Conservation (phyloP, 2,888 invertebrate genomes). For the Ommatoiulus sabulosus region DNA sequence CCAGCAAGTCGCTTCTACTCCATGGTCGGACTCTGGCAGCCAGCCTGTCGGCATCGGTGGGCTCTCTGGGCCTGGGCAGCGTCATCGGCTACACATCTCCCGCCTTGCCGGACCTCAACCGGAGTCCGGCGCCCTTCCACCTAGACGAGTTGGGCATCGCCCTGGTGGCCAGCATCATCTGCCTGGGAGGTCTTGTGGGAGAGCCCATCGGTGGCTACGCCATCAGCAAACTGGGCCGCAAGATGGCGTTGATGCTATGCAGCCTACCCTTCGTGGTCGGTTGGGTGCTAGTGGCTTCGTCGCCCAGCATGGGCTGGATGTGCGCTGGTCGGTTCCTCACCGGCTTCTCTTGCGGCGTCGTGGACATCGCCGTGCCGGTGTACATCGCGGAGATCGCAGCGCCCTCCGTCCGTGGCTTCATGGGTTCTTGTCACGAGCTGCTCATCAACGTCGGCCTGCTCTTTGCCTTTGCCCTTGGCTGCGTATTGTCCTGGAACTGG, state of each 20-base stretch:
- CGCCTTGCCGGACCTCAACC: constrained; percentile 4
- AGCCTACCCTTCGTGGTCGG: constrained; percentile 43
- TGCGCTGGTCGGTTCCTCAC: constrained; percentile 4
- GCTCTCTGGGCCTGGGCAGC: constrained; percentile 18
- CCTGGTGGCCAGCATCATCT: constrained; percentile 16
- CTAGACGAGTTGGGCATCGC: neutral
- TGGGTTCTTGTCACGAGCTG: constrained; percentile 59
- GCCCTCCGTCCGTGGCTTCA: constrained; percentile 58
- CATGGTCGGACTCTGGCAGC: neutral
- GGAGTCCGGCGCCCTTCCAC: neutral
- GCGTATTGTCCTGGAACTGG: constrained; percentile 51
- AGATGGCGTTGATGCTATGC: neutral
- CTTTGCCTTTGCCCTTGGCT: constrained; percentile 42
- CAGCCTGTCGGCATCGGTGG: constrained; percentile 22
- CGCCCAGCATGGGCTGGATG: neutral
- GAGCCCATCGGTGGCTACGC: neutral
- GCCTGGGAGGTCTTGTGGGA: neutral
- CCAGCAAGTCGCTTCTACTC: neutral
- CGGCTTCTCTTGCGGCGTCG: constrained; percentile 58
- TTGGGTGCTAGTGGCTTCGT: neutral
- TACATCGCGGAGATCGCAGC: constrained; percentile 60
- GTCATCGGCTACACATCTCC: constrained; percentile 25
- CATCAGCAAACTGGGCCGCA: constrained; percentile 4
- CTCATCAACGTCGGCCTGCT: constrained; percentile 57
- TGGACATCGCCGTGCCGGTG: constrained; percentile 53